A percentile compares a stretch with the other conserved stretches of the same genome.
phyloP scores from a whole-genome alignment of 1,140 invertebrate genomes.

The Drosophila simulans region DNA sequence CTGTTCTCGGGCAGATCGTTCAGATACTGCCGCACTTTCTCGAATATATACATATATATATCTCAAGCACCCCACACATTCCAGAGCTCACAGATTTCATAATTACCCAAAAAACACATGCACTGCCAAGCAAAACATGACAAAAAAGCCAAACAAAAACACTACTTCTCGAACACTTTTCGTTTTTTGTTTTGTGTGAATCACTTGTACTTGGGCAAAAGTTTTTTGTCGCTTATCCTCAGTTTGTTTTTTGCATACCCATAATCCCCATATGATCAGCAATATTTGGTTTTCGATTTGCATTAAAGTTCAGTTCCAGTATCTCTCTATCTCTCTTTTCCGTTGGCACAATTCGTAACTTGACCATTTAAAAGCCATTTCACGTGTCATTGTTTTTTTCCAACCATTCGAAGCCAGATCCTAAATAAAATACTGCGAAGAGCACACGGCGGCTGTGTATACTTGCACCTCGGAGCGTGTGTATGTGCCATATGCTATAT shows the following conservation, averaged over 20 bases:
- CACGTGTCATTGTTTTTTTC: slow-evolving; percentile 80
- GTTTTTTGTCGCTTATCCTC: slow-evolving; percentile 22
- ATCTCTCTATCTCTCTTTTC: slow-evolving; percentile 33
- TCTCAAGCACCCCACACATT: slow-evolving; percentile 29
- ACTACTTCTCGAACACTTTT: slow-evolving; percentile 50
- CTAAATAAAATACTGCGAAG: slow-evolving; percentile 81
- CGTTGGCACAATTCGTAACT: slow-evolving; percentile 72
- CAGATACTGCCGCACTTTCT: slow-evolving; percentile 21
- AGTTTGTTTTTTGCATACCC: slow-evolving; percentile 20
- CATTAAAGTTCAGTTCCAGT: slow-evolving; percentile 30
- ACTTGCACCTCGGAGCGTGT: slow-evolving; percentile 17
- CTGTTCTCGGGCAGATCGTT: slow-evolving; percentile 7
- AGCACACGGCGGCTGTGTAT: slow-evolving; percentile 67
- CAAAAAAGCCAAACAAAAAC: slow-evolving; percentile 46
- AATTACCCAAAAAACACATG: slow-evolving; percentile 48
- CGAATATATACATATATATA: slow-evolving; percentile 16
- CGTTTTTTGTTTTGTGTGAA: slow-evolving; percentile 39
- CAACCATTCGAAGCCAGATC: slow-evolving; percentile 79
- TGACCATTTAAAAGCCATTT: slow-evolving; percentile 84
- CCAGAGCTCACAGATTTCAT: slow-evolving; percentile 45
- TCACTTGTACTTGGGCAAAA: slow-evolving; percentile 40
- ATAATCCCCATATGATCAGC: slow-evolving; percentile 39
- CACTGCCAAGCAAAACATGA: slow-evolving; percentile 24
- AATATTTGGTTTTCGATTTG: slow-evolving; percentile 57
- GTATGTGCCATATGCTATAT: not conserved